Base-by-base conservation (phyloP, 2,888 invertebrate genomes). In the Drosophila nr. fundita region DNA sequence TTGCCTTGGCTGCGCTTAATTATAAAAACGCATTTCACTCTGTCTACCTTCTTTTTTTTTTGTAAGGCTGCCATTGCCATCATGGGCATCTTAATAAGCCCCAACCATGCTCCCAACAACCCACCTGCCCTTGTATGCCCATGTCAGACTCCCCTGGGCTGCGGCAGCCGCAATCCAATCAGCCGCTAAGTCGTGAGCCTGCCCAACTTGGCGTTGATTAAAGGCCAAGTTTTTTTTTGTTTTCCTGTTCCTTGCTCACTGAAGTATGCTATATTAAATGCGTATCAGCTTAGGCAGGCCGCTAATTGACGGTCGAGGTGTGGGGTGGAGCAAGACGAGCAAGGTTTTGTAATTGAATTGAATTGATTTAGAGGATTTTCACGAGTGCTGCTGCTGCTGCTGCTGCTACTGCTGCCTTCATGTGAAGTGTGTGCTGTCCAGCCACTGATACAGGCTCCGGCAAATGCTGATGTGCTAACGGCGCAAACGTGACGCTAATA, bases 311-410 rank as follows among this genome's bases (percentile, higher is more conserved):
- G 61, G 38, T 15, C 29, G 4, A 13, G 29, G 27, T 4, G 34
- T n/a, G 58, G 29, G 54, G 1, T 6, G 38, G 15, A 5, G 21
- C n/a, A 11, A 29, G 27, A 21, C 42, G 52, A 29, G 60, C 42
- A 57, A 53, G 58, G 63, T 68, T 83, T 88, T 77, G 49, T 80
- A 88, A 88, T 85, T 88, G 75, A 85, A 83, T 87, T 78, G 82
- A 83, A 83, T 85, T 89, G 89, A 81, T 89, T 85, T 83, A 81
- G 87, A 77, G 89, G 73, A 74, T 65, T 82, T 74, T 77, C 32
- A 42, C 66, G 67, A 73, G 75, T 69, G 74, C 69, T 66, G 24
- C 24, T 24, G 24, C 24, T 24, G 24, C 24, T 24, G 57, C 32
- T 32, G 10, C 62, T 54, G 29, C 49, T 21, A 13, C 7, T 68